Conservation (phyloP, 2,888 invertebrate genomes). For the Aquatica leii region DNA sequence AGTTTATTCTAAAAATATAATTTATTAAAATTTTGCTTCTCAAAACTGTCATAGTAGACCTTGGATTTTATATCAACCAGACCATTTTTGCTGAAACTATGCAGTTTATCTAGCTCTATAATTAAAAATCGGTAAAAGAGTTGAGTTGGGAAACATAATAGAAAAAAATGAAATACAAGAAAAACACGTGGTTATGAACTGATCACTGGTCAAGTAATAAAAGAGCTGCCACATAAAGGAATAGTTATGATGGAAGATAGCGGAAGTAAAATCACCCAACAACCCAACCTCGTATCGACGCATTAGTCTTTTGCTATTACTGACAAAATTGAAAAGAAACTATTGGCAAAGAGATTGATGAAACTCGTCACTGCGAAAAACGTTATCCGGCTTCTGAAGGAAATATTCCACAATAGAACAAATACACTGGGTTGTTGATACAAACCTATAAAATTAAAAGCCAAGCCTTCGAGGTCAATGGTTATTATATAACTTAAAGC, state of each 20-base stretch:
- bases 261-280: background rate
- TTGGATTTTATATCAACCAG: no score
- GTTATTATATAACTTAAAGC: background rate
- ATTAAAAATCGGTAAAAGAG: no score
- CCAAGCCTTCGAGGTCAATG: background rate
- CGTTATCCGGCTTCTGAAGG: background rate
- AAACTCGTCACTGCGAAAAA: background rate
- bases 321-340: background rate
- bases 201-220: background rate
- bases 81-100: no score
- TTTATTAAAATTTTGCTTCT: no score
- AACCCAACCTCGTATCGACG: background rate
- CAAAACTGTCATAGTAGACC: no score
- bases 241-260: background rate
- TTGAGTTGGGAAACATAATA: no score
- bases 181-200: background rate
- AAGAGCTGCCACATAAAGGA: no score
- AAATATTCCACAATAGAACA: constrained; percentile 6
- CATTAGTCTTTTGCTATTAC: background rate
- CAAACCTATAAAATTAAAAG: no score
- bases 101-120: no score
- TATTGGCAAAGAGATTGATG: background rate
- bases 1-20: no score
- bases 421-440: background rate
- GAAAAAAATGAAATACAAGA: background rate